Percentiles rank a stretch among this genome's conserved stretches.
These are phyloP conservation scores for Agapostemon virescens DNA, from an alignment of 2,888 invertebrate species.

Conservation along the genomic window DNA sequence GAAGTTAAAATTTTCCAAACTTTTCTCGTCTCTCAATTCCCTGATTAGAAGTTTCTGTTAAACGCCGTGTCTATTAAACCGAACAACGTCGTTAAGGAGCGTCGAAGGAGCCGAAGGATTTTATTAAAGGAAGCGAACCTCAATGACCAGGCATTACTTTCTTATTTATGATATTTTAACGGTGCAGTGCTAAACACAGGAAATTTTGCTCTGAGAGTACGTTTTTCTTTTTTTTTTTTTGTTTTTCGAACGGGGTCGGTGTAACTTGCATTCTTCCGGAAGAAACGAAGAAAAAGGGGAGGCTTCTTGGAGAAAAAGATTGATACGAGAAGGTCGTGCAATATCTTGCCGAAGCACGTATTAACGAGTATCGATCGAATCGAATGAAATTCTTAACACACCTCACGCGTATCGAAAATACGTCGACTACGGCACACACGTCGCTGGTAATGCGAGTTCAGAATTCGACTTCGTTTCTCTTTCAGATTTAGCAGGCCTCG, in stretches of 20 bases:
- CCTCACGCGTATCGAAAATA: slow-evolving; percentile 19
- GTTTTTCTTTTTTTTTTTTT: background rate
- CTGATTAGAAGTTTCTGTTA: too few species aligned
- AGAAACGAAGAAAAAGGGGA: background rate
- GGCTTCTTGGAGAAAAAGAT: background rate
- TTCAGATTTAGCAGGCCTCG: background rate
- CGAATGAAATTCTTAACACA: slow-evolving; percentile 26
- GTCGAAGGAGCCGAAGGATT: background rate
- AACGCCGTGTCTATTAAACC: too few species aligned
- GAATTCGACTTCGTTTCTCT: background rate
- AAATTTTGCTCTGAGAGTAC: slow-evolving; percentile 13
- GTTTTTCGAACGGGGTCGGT: background rate
- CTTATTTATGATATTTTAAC: slow-evolving; percentile 32
- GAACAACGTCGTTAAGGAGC: too few species aligned
- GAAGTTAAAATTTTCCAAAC: too few species aligned
- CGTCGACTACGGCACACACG: background rate
- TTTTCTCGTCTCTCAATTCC: too few species aligned
- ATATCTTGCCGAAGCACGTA: slow-evolving; percentile 19
- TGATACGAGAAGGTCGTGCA: slow-evolving; percentile 3
- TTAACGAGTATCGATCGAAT: slow-evolving; percentile 22
- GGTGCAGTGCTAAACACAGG: slow-evolving; percentile 1
- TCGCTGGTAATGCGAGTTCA: background rate
- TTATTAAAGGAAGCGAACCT: slow-evolving; percentile 21
- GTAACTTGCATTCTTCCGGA: slow-evolving; percentile 7
- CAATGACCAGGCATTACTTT: slow-evolving; percentile 19